Evolutionary conservation across 2,113 vertebrate species (phyloP).

Genomic region (Plotosus lineatus): DNA sequence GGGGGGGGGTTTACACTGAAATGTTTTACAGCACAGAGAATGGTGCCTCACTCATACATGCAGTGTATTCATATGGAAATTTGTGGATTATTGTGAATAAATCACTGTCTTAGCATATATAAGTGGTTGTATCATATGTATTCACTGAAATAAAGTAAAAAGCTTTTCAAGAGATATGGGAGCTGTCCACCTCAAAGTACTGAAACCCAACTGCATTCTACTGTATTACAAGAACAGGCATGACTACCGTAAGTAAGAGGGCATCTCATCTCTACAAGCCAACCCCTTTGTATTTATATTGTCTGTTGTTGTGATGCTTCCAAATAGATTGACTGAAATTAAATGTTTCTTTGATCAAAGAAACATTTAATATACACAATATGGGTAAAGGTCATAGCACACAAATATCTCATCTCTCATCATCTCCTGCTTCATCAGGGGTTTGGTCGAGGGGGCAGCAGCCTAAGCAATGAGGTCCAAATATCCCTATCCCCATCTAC

Average conservation of each 20-base stretch:
- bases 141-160: slow-evolving; percentile 38
- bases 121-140: slow-evolving; percentile 41
- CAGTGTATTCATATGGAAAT: slow-evolving; percentile 36
- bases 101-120: slow-evolving; percentile 45
- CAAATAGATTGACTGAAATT: background rate
- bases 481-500: too few relatives aligned
- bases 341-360: background rate
- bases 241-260: slow-evolving; percentile 18
- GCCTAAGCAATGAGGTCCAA: too few relatives aligned
- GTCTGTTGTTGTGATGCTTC: background rate
- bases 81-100: slow-evolving; percentile 43
- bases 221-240: too few relatives aligned
- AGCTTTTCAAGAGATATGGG: slow-evolving; percentile 32
- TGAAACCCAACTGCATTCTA: slow-evolving; percentile 7
- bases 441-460: too few relatives aligned
- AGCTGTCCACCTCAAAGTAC: slow-evolving; percentile 34
- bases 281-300: background rate
- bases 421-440: too few relatives aligned
- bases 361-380: background rate
- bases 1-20: too few relatives aligned
- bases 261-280: slow-evolving; percentile 4
- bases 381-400: too few relatives aligned
- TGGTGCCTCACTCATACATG: slow-evolving; percentile 32
- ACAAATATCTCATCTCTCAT: too few relatives aligned
- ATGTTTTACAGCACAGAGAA: slow-evolving; percentile 27